Evolutionary conservation across 2,113 vertebrate genomes (phyloP), one percentile per base, ranked within the genome.

Genomic region (Micronycteris hirsuta): DNA sequence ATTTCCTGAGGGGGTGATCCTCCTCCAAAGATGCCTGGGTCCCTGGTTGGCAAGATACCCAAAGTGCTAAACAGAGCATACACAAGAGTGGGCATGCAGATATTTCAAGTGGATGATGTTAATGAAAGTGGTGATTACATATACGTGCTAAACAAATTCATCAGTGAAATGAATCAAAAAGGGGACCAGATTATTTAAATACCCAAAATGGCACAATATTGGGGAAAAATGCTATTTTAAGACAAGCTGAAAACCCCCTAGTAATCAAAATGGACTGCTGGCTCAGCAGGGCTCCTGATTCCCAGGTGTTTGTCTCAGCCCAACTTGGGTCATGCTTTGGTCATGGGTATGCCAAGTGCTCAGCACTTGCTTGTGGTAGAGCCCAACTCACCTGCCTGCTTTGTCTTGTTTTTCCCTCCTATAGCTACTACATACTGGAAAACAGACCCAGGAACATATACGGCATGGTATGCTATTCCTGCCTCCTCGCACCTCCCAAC

Each of bases 401-500:
- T 90, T 97, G 95, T 97, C 96, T 97, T 86, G 36, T 97, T 86
- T 98, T 96, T 43, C 95, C 89, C 73, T 93, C 93, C 61, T 88
- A 47, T 93, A 99, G 99, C 97, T 99, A 99, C 98, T 99, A 99
- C 98, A 99, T 99, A 98, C 96, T 99, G 98, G 99, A 99, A 92
- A 99, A 99, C 98, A 98, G 99, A 93, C 99, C 99, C n/a, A 98
- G 99, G 93, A 99, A 99, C 97, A 99, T 99, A 92, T 99, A 99
- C 0, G 99, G 99, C 77, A 99, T 99, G 99, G 99, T 99, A 93
- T 99, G 99, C 98, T 99, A 99, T 97, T 99, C 99, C 0, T 99
- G 99, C 97, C 98, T 99, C 95, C 97, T 99, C 38, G 99, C 99
- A 0, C 99, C 99, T 11, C 99, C 98, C 80, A 99, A 99, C 98